These are phyloP conservation scores for Ceyx cyanopectus DNA, from an alignment of 2,113 vertebrate species.

Conservation along the genomic window DNA sequence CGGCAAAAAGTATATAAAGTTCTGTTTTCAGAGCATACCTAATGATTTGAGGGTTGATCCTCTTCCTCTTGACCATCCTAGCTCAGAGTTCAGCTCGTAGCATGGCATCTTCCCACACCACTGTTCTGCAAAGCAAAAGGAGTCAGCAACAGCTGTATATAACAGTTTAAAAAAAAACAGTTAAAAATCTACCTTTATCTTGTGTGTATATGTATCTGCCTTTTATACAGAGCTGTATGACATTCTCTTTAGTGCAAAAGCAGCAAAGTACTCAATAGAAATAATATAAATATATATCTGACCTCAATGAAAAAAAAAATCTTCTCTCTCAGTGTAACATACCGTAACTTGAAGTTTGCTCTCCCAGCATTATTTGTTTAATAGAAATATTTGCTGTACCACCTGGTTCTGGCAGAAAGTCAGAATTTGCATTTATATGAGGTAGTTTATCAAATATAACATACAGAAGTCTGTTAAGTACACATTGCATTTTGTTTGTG, in stretches of 20 bases:
- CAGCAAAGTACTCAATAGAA: slow-evolving; percentile 60
- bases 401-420: slow-evolving; percentile 89
- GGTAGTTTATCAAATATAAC: slow-evolving; percentile 89
- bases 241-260: slow-evolving; percentile 9
- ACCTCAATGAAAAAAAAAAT: slow-evolving; percentile 49
- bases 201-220: not conserved
- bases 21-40: not conserved
- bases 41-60: not conserved
- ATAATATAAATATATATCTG: slow-evolving; percentile 52
- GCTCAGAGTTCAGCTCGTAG: not conserved
- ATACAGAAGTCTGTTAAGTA: slow-evolving; percentile 88
- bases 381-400: slow-evolving; percentile 87
- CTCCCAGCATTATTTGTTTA: slow-evolving; percentile 86
- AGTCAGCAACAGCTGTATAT: not conserved
- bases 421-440: slow-evolving; percentile 91
- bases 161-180: not conserved
- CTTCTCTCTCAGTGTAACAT: slow-evolving; percentile 53
- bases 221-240: not conserved
- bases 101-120: not conserved
- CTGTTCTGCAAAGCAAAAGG: not conserved
- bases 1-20: not conserved
- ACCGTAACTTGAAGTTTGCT: slow-evolving; percentile 78
- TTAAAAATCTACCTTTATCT: not conserved
- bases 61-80: not conserved
- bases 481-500: slow-evolving; percentile 88